Base-by-base conservation (phyloP, 53 echinoderm and acorn worm genomes). In the Luidia sarsii region DNA sequence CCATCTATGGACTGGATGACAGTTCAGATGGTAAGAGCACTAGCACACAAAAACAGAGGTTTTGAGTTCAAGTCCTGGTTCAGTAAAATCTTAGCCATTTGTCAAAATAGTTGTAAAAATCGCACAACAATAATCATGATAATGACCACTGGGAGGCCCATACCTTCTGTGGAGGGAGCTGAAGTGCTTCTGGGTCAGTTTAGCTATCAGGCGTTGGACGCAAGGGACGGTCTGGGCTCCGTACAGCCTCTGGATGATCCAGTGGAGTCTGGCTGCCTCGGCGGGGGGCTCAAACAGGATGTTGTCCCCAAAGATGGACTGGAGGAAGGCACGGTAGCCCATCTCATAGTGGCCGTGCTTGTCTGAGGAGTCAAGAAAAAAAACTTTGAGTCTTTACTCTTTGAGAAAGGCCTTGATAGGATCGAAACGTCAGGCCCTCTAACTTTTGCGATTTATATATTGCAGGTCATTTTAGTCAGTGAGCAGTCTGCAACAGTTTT, bases 241-340 rank as follows among this genome's bases (percentile, higher is more conserved):
- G 73, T 93, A 96, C 33, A 96, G 39, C 20, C 43, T 60, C 25
- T 93, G 90, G 30, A 96, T 86, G 25, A 96, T 87, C 14, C 64
- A 39, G 48, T 88, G 86, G 19, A 96, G 64, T 45, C 97, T 71
- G 20, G 70, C 70, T 1, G 89, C 97, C 71, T 93, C 93, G 0
- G 53, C 68, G 0, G 88, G 80, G 3, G 69, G 83, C 48, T 85
- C 86, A 79, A 96, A 96, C 66, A 96, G 83, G 74, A 93, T 89
- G 79, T 96, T 96, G 55, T 96, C 93, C 0, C 97, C 97, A 64
- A 90, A 91, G 20, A 96, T 88, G 34, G 88, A 70, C 64, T 96
- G 90, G 20, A 96, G 79, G 33, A 96, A 90, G 35, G 88, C 82
- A 39, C 86, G 91, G 79, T 96, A 96, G 3, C 97, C 97, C 75